A percentile compares a stretch with the other conserved stretches of the same genome.
Conservation (phyloP, 2,113 vertebrate genomes). For the Oryzias javanicus region DNA sequence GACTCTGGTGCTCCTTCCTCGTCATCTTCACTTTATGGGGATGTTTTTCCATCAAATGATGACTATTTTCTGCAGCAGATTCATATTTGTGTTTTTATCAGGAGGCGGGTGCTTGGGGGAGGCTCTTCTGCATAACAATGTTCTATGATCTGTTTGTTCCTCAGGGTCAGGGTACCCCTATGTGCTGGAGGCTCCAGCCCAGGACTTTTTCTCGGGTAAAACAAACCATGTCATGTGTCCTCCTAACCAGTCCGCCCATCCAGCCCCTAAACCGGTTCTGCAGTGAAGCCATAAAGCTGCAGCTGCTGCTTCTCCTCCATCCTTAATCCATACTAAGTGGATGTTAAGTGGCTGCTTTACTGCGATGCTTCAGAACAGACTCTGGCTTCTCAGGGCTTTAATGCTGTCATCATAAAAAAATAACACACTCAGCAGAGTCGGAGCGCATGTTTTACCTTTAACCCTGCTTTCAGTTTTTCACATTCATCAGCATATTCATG, state of each 20-base stretch:
- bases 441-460: too few species aligned
- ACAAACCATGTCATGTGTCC: conserved; percentile 20
- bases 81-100: too few species aligned
- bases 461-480: too few species aligned
- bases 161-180: conserved; percentile 78
- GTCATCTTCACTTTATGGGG: too few species aligned
- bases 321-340: conserved; percentile 50
- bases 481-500: too few species aligned
- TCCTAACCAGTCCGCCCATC: conserved; percentile 23
- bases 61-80: too few species aligned
- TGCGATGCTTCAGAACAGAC: conserved; percentile 5
- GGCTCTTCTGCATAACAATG: conserved; percentile 52
- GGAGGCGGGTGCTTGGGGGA: too few species aligned
- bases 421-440: conserved; percentile 15
- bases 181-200: conserved; percentile 69
- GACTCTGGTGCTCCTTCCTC: too few species aligned
- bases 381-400: conserved; percentile 33
- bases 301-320: conserved; percentile 6
- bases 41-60: too few species aligned
- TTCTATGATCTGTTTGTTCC: conserved; percentile 70
- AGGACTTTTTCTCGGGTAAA: conserved; percentile 77
- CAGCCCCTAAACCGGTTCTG: not conserved
- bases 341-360: conserved; percentile 24
- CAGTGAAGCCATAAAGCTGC: conserved; percentile 12
- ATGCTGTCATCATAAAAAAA: conserved; percentile 37